These are phyloP conservation scores for Takifugu ocellatus DNA, from an alignment of 2,797 vertebrate species.

Conservation along the genomic window DNA sequence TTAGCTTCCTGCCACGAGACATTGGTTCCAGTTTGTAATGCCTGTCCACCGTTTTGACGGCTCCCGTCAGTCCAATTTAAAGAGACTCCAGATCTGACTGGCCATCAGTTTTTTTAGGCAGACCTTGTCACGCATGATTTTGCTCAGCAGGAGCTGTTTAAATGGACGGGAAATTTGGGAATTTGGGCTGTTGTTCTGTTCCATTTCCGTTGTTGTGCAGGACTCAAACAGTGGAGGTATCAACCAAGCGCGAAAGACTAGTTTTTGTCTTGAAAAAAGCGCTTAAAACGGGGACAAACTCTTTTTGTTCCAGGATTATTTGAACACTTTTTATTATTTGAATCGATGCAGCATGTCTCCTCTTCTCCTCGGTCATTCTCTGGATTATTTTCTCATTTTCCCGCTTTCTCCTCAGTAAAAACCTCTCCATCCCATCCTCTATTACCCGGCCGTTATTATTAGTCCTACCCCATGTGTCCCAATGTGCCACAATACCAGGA, in stretches of 20 bases:
- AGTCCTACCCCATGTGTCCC: constrained; percentile 30
- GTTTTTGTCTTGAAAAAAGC: not conserved
- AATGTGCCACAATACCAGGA: constrained; percentile 52
- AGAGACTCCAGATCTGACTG: constrained; percentile 30
- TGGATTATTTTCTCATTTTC: constrained; percentile 23
- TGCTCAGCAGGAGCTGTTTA: constrained; percentile 1
- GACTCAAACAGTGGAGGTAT: not conserved
- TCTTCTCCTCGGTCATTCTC: constrained; percentile 14
- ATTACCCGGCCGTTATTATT: constrained; percentile 15
- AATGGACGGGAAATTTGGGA: not conserved
- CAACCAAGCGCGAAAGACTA: not conserved
- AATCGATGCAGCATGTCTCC: constrained; percentile 20
- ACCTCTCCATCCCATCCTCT: constrained; percentile 6
- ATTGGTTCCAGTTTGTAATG: constrained; percentile 61
- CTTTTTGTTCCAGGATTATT: not conserved
- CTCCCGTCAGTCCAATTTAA: constrained; percentile 53
- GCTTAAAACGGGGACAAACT: too few relatives aligned
- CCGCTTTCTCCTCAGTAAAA: not conserved
- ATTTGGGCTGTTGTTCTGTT: too few relatives aligned
- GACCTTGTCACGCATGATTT: constrained; percentile 38
- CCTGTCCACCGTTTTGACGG: constrained; percentile 55
- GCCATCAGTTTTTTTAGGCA: constrained; percentile 47
- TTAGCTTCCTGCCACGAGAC: constrained; percentile 34
- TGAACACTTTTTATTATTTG: constrained; percentile 24
- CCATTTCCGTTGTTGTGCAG: not conserved